Evolutionary conservation across 2,888 invertebrate genomes (phyloP).

Genomic region (Metallyticus violacea): DNA sequence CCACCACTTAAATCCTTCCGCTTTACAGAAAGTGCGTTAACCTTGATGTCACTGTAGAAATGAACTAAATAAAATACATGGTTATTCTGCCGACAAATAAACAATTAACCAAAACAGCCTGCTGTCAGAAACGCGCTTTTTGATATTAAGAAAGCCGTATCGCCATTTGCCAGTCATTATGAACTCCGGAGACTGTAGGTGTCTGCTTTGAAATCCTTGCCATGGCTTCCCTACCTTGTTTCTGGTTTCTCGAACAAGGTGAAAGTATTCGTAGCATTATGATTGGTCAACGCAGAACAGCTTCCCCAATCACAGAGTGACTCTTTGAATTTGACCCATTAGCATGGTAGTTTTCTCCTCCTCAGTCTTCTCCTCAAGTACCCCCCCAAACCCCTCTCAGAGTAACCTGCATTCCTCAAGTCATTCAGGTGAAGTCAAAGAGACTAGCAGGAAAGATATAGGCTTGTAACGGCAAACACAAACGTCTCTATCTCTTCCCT

Average conservation of each 20-base stretch:
- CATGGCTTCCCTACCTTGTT: constrained; percentile 30
- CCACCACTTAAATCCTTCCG: not conserved
- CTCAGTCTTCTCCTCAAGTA: not conserved
- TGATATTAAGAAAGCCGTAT: not conserved
- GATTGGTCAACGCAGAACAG: constrained; percentile 7
- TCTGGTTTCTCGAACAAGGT: constrained; percentile 20
- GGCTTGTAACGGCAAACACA: not conserved
- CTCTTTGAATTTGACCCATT: not conserved
- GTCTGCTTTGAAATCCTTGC: constrained; percentile 15
- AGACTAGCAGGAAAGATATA: not conserved
- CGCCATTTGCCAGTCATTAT: not conserved
- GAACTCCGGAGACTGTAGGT: not conserved
- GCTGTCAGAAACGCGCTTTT: too few species aligned
- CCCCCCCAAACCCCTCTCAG: not conserved
- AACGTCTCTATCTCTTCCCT: not conserved
- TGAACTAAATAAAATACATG: not conserved
- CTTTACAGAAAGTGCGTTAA: not conserved
- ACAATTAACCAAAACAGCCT: not conserved
- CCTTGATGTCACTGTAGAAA: not conserved
- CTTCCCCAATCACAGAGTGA: constrained; percentile 18
- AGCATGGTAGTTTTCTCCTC: not conserved
- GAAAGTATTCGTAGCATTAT: constrained; percentile 15
- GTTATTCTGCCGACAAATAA: not conserved
- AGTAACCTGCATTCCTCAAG: constrained; percentile 14
- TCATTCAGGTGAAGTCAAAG: constrained; percentile 8